phyloP scores from a whole-genome alignment of 2,113 vertebrate species.

The Desmodus rotundus region DNA sequence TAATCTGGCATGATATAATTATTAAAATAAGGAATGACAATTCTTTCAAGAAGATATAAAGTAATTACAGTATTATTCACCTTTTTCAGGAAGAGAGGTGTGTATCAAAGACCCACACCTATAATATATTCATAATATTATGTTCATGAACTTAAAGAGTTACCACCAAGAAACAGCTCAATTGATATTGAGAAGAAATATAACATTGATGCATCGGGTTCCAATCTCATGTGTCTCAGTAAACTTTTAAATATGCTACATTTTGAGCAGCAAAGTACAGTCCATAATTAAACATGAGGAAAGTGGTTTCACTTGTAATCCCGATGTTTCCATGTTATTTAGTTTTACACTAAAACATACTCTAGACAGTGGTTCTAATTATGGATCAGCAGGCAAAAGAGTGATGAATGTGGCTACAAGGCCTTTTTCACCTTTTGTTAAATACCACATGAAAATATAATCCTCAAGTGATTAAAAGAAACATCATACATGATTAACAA shows the following conservation, averaged over 20 bases:
- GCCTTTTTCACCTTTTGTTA: slow-evolving; percentile 27
- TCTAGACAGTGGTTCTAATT: background rate
- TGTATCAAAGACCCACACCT: background rate
- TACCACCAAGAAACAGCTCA: background rate
- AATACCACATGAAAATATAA: slow-evolving; percentile 28
- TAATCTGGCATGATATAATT: background rate
- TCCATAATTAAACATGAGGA: background rate
- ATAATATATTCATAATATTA: background rate
- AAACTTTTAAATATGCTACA: slow-evolving; percentile 1
- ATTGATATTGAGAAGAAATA: background rate
- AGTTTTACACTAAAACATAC: background rate
- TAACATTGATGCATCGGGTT: background rate
- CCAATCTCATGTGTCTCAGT: background rate
- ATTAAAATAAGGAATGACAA: background rate
- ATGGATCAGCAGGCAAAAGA: background rate
- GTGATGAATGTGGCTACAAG: background rate
- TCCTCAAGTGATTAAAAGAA: slow-evolving; percentile 7
- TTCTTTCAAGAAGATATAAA: background rate
- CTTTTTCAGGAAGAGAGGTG: background rate
- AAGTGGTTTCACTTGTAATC: slow-evolving; percentile 2
- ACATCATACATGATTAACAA: slow-evolving; percentile 21
- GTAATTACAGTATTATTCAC: background rate
- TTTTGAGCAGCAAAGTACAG: slow-evolving; percentile 2
- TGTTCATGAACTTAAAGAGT: background rate
- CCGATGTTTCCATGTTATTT: background rate